Evolutionary conservation across 2,113 vertebrate genomes (phyloP), one percentile per base, ranked within the genome.

Genomic region (Corythaeola cristata): DNA sequence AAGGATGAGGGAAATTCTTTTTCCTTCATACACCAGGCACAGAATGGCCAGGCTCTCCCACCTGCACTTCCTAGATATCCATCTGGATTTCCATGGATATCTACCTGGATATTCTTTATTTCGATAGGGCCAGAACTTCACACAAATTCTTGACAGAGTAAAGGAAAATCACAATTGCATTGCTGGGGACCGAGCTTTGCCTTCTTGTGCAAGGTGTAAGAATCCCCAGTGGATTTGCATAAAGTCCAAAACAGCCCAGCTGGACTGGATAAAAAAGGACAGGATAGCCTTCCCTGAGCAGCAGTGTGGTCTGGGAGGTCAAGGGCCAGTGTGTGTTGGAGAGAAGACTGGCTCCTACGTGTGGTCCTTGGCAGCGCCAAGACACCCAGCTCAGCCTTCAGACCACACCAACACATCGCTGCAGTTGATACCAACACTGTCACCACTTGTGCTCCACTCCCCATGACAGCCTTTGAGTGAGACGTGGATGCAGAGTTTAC

Each of bases 371-470:
- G 37, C 75, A 52, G 30, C 20, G 58, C 3, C 15, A 56, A 59
- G 32, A 81, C 35, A 80, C 6, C 11, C 16, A 62, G 4, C 3
- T 39, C 27, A 45, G 44, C 47, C 56, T 55, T 59, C 52, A 39
- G 28, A 41, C 19, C 11, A 3, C 24, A 24, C 19, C 3, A 3
- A 0, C 6, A 6, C 12, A 3, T 30, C 69, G 17, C 53, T 77
- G 47, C 17, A 20, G 24, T 7, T 66, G 45, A 62, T 37, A 28
- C 14, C 11, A 53, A 3, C 0, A 2, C 26, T 74, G 39, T 24
- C 32, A 30, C 24, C 39, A 9, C 12, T 33, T 3, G 2, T 20
- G 2, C 21, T 85, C 27, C 0, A 0, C 6, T 79, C 23, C 26
- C 11, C 30, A 3, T 18, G 22, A 45, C 68, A 84, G 52, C 8